A percentile compares a stretch with the other conserved stretches of the same genome.
Evolutionary conservation across 2,888 invertebrate species (phyloP).

Genomic region (Drosophila sordidula): DNA sequence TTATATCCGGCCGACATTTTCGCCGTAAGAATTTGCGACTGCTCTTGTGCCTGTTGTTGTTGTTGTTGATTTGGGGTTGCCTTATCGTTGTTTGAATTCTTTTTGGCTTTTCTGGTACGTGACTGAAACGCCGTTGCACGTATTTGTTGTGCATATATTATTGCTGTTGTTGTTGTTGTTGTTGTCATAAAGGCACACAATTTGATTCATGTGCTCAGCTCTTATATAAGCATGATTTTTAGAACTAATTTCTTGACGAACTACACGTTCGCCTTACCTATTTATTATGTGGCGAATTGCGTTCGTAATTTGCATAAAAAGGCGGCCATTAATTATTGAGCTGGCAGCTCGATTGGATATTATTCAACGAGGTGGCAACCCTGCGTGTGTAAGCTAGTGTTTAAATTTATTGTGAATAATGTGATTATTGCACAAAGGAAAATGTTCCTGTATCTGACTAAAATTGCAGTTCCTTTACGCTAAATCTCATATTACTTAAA

Average conservation of each 20-base stretch:
- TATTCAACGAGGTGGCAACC: neutral
- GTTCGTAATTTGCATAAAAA: neutral
- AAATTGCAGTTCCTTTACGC: no score
- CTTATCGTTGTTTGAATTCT: constrained; percentile 55
- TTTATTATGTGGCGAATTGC: neutral
- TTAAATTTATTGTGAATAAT: neutral
- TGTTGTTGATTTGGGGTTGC: constrained; percentile 30
- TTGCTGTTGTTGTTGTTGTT: constrained; percentile 20
- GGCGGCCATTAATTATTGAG: neutral
- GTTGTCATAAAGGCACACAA: neutral
- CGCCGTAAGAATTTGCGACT: constrained; percentile 38
- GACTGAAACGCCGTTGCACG: constrained; percentile 72
- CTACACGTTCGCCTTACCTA: neutral
- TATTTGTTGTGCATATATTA: constrained; percentile 61
- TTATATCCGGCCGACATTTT: constrained; percentile 58
- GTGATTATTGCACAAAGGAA: no score
- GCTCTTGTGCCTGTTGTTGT: constrained; percentile 15
- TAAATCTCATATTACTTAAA: no score
- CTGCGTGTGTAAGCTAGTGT: neutral
- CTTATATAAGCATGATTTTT: constrained; percentile 50
- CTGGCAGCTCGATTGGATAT: neutral
- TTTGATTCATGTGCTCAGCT: constrained; percentile 6
- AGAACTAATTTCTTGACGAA: neutral
- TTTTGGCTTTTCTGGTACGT: constrained; percentile 67
- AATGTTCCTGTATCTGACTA: no score